Percentiles rank a stretch among this genome's conserved stretches.
Evolutionary conservation across 2,888 invertebrate species (phyloP).

Genomic region (Rotaria magnacalcarata): DNA sequence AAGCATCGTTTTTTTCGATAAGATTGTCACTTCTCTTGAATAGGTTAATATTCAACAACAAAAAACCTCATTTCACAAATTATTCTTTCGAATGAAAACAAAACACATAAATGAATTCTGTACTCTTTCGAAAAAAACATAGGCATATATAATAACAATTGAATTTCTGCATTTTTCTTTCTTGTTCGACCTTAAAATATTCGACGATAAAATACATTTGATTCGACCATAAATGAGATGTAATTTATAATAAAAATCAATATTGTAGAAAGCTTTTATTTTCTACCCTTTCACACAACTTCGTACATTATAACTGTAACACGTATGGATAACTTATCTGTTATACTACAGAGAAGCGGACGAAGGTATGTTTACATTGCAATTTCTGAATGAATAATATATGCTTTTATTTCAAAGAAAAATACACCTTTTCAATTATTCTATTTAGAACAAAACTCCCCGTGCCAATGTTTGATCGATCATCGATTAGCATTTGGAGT

Average conservation of each 20-base stretch:
- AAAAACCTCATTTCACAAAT: not conserved
- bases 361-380: not conserved
- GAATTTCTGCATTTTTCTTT: not conserved
- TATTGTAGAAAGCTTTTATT: not conserved
- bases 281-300: not conserved
- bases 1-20: not conserved
- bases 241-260: not conserved
- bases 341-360: not conserved
- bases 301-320: not conserved
- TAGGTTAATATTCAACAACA: too few species aligned
- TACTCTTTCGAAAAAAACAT: not conserved
- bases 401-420: not conserved
- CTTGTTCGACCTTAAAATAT: not conserved
- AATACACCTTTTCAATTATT: not conserved
- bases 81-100: not conserved
- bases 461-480: slow-evolving; percentile 61
- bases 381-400: not conserved
- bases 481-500: slow-evolving; percentile 82
- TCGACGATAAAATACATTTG: not conserved
- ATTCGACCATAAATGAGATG: not conserved
- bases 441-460: slow-evolving; percentile 57
- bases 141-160: not conserved
- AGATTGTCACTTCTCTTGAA: not conserved
- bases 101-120: not conserved
- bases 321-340: not conserved